Evolutionary conservation across 1,140 invertebrate genomes (phyloP).

Genomic region (Acromyrmex heyeri): DNA sequence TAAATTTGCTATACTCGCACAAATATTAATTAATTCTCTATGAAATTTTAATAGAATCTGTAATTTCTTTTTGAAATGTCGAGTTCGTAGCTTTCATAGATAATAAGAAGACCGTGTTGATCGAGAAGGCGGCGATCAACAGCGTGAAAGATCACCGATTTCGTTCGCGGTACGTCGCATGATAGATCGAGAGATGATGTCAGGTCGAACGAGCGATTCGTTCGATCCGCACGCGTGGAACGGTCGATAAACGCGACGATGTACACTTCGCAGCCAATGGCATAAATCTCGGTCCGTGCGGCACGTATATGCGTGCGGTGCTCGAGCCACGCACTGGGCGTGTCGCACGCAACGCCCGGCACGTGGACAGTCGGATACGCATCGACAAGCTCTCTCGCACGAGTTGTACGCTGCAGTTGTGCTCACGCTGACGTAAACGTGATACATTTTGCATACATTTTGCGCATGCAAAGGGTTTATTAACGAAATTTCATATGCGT

Average conservation of each 20-base stretch:
- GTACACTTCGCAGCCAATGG: constrained; percentile 75
- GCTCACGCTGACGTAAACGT: constrained; percentile 58
- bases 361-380: constrained; percentile 79
- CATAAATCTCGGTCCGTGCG: constrained; percentile 75
- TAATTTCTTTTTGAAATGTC: neutral
- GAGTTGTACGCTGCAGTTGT: constrained; percentile 55
- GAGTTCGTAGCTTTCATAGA: neutral
- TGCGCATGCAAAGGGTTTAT: constrained; percentile 31
- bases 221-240: constrained; percentile 62
- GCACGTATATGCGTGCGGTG: constrained; percentile 75
- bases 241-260: constrained; percentile 71
- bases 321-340: constrained; percentile 79
- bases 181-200: constrained; percentile 50
- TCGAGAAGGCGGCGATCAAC: neutral
- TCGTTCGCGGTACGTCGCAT: constrained; percentile 29
- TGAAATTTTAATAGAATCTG: neutral
- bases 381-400: constrained; percentile 67
- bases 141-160: constrained; percentile 22
- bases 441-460: constrained; percentile 42
- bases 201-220: constrained; percentile 32
- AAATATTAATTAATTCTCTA: neutral
- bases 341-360: constrained; percentile 78
- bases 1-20: neutral
- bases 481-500: neutral
- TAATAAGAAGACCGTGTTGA: neutral